Base-by-base conservation (phyloP, 2,888 invertebrate species). In the Marronus borbonicus region DNA sequence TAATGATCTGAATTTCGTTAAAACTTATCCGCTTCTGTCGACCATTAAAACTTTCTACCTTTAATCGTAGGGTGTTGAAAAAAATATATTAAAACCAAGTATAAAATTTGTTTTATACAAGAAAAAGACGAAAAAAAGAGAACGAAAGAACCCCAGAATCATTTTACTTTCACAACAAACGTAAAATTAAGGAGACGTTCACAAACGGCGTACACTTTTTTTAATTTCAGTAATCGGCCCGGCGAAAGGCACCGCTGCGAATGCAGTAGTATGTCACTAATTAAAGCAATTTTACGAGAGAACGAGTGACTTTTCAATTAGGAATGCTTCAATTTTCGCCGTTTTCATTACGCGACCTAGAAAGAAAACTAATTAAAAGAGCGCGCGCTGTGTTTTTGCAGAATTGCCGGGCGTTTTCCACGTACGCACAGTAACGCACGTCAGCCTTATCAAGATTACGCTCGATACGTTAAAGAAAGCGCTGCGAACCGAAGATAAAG, bases 381-480 rank as follows among this genome's bases (percentile, higher is more conserved):
- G 55, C 20, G 55, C n/a, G 55, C 17, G 20, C 20, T 44, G 3
- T 58, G 76, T 39, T 52, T 69, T 78, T 66, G 17, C 78, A 83
- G 82, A 80, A 60, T 74, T 79, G 58, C 83, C 83, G 24, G 80
- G 78, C n/a, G 80, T 83, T 24, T 77, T 81, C 52, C 80, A 80
- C 68, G 81, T 83, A 39, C 76, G 81, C 65, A 81, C 81, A 7
- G 79, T 83, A 50, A 83, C 83, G 2, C 81, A 82, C 60, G 82
- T 81, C 8, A 81, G 80, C 17, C 64, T 83, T 31, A 76, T 83
- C 55, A 81, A 80, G 65, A 80, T 83, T 55, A 70, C 81, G 1
- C 79, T 79, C 20, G 58, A 62, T 2, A 77, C 72, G 55, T 75
- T 83, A 10, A 80, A 79, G 50, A 78, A 75, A 24, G 79, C 79